Conservation (phyloP, 2,888 invertebrate genomes). For the Drosophila peninsularis region DNA sequence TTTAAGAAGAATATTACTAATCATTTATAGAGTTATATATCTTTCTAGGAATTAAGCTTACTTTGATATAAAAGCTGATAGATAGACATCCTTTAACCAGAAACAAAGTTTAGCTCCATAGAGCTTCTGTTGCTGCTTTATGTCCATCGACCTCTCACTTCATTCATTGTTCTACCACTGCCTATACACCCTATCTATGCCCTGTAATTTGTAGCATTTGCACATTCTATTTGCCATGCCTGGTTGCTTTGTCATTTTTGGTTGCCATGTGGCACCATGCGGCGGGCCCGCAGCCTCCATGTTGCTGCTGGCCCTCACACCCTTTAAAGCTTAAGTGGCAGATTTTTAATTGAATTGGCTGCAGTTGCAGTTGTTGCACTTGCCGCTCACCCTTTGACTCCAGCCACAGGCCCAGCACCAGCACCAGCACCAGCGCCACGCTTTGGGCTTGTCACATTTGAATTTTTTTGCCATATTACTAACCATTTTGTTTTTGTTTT, state of each 20-base stretch:
- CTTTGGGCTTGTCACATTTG: conserved; percentile 36
- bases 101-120: too few species aligned
- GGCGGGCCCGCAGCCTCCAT: not conserved
- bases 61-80: too few species aligned
- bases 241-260: conserved; percentile 32
- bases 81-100: too few species aligned
- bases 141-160: too few species aligned
- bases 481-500: conserved; percentile 70
- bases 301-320: conserved; percentile 17
- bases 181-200: not conserved
- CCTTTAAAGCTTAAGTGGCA: conserved; percentile 76
- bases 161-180: too few species aligned
- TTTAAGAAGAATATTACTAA: too few species aligned
- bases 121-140: too few species aligned
- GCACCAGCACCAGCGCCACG: not conserved
- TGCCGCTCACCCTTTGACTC: conserved; percentile 34
- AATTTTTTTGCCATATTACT: conserved; percentile 65
- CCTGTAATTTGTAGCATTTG: not conserved
- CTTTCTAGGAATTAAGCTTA: too few species aligned
- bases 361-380: conserved; percentile 60
- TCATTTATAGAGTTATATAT: too few species aligned
- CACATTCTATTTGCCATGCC: conserved; percentile 19
- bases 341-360: conserved; percentile 81
- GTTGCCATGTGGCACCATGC: conserved; percentile 30
- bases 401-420: not conserved